Percentiles rank a stretch among this genome's conserved stretches.
Evolutionary conservation across 2,113 vertebrate species (phyloP).

Genomic region (Probosciger aterrimus): DNA sequence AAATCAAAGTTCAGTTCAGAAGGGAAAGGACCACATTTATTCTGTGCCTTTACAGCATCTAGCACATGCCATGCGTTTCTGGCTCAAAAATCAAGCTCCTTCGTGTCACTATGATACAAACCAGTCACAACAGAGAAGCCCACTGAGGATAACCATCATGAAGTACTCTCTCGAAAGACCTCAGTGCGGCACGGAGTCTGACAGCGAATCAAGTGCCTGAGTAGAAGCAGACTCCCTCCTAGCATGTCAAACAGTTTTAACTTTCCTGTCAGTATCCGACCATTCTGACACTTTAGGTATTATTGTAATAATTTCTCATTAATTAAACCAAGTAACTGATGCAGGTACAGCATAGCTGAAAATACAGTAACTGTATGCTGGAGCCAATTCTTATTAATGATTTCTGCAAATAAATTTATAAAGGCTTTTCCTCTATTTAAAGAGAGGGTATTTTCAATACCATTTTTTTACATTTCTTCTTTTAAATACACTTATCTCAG

Average conservation of each 20-base stretch:
- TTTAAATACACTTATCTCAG: background rate
- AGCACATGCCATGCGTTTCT: background rate
- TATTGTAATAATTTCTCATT: background rate
- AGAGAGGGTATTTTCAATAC: background rate
- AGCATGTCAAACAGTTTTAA: background rate
- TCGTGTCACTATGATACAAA: background rate
- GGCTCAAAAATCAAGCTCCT: background rate
- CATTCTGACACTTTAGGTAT: background rate
- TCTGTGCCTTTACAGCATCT: background rate
- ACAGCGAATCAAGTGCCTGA: background rate
- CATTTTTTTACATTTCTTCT: background rate
- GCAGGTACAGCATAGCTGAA: background rate
- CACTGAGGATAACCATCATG: fast-evolving
- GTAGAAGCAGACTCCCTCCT: background rate
- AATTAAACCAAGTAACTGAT: background rate
- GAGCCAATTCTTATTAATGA: background rate
- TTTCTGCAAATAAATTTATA: background rate
- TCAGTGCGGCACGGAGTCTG: background rate
- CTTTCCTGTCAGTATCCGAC: too few species aligned
- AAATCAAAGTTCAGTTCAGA: background rate
- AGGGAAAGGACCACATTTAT: background rate
- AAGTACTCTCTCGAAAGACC: background rate
- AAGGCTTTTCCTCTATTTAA: background rate
- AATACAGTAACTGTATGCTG: background rate
- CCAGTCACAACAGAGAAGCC: background rate